A percentile compares a stretch with the other conserved stretches of the same genome.
Evolutionary conservation across 2,888 invertebrate species (phyloP).

Genomic region (Heliconius sara): DNA sequence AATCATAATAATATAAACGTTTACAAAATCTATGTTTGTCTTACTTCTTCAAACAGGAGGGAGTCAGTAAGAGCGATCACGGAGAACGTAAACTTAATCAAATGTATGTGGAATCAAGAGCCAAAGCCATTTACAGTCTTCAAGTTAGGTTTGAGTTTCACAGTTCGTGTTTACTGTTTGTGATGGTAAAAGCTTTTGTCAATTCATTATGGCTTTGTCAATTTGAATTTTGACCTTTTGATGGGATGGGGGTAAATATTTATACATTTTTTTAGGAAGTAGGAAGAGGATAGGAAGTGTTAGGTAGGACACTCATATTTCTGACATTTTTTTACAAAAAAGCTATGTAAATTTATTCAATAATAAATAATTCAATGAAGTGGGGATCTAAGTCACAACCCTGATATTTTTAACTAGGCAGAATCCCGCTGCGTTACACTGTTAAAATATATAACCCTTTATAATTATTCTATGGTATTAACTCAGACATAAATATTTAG

Average conservation of each 20-base stretch:
- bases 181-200: conserved; percentile 39
- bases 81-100: conserved; percentile 69
- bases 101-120: conserved; percentile 54
- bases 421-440: too few relatives aligned
- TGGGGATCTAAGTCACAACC: too few relatives aligned
- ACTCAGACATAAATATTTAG: too few relatives aligned
- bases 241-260: background rate
- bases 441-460: too few relatives aligned
- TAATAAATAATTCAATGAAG: too few relatives aligned
- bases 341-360: too few relatives aligned
- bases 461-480: too few relatives aligned
- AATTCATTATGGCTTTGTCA: conserved; percentile 31
- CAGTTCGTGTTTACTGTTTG: conserved; percentile 35
- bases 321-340: too few relatives aligned
- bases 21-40: conserved; percentile 31
- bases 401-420: too few relatives aligned
- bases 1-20: conserved; percentile 16
- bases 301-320: too few relatives aligned
- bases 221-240: background rate
- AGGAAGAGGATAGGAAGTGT: too few relatives aligned
- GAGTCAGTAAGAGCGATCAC: conserved; percentile 58
- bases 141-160: conserved; percentile 36
- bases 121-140: conserved; percentile 45
- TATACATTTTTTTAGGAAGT: background rate
- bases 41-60: conserved; percentile 53